phyloP scores from a whole-genome alignment of 2,888 invertebrate genomes.

The Sinohyriopsis cumingii region DNA sequence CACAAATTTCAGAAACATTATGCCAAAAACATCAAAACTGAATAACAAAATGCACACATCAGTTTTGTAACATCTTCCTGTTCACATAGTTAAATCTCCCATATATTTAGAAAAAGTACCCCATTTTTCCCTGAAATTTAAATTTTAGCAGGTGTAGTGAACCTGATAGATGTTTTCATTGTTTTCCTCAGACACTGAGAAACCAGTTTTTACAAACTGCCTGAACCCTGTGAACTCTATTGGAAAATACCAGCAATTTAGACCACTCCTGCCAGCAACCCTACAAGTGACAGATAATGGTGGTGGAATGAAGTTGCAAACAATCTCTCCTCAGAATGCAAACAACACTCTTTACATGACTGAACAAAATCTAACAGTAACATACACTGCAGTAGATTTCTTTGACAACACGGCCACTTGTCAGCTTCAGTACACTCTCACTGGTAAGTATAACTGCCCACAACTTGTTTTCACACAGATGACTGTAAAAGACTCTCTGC shows the following conservation, averaged over 20 bases:
- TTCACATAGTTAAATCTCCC: no score
- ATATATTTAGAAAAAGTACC: no score
- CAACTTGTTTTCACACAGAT: background rate
- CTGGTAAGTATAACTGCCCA: slow-evolving; percentile 30
- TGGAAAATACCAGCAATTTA: slow-evolving; percentile 6
- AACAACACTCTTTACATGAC: slow-evolving; percentile 22
- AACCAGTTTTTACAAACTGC: slow-evolving; percentile 22
- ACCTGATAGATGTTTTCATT: background rate
- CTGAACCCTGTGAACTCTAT: slow-evolving; percentile 2
- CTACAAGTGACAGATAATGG: slow-evolving; percentile 41
- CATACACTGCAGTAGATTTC: slow-evolving; percentile 96
- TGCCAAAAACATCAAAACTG: no score
- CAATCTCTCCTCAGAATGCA: slow-evolving; percentile 36
- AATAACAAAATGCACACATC: no score
- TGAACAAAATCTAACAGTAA: slow-evolving; percentile 76
- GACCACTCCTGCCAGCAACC: slow-evolving; percentile 9
- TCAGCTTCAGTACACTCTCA: slow-evolving; percentile 21
- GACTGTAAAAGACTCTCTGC: no score
- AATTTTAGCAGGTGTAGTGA: background rate
- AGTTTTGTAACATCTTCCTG: no score
- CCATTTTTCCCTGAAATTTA: no score
- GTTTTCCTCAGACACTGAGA: slow-evolving; percentile 36
- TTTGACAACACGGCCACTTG: slow-evolving; percentile 98
- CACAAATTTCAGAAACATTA: no score
- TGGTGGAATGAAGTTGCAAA: slow-evolving; percentile 23